Conservation (phyloP, 2,113 vertebrate species). For the Lamprologus speciosus region DNA sequence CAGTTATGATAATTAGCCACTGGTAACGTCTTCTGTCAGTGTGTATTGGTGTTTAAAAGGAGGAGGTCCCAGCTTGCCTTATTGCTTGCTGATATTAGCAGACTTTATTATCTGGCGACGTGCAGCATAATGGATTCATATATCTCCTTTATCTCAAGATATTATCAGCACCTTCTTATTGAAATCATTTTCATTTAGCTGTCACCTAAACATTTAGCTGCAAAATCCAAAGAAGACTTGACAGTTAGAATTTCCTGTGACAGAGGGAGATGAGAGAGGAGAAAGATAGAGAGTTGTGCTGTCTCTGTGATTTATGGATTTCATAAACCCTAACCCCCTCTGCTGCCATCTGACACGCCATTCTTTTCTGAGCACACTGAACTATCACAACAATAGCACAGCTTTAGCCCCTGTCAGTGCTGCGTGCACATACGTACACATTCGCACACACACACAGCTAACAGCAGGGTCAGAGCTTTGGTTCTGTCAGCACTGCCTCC, state of each 20-base stretch:
- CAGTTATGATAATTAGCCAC: conserved; percentile 51
- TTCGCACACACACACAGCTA: not conserved
- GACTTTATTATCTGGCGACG: conserved; percentile 57
- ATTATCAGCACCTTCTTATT: conserved; percentile 49
- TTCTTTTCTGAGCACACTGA: conserved; percentile 47
- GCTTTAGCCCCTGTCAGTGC: conserved; percentile 40
- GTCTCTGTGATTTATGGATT: conserved; percentile 71
- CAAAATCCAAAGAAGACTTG: conserved; percentile 42
- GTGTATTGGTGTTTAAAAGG: conserved; percentile 4
- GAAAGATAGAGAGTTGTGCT: conserved; percentile 48
- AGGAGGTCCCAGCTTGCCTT: not conserved
- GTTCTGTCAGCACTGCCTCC: conserved; percentile 44
- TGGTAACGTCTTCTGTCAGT: conserved; percentile 26
- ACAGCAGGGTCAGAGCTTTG: conserved; percentile 42
- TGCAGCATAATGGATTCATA: conserved; percentile 48
- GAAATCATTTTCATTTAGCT: conserved; percentile 61
- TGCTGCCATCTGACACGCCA: conserved; percentile 50
- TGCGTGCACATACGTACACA: not conserved
- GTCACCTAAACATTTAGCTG: conserved; percentile 52
- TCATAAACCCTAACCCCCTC: conserved; percentile 65
- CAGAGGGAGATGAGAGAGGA: conserved; percentile 8
- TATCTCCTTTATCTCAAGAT: conserved; percentile 37
- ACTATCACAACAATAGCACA: conserved; percentile 39
- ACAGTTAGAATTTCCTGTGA: conserved; percentile 58
- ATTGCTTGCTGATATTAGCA: conserved; percentile 45